Conservation (phyloP, 2,888 invertebrate species). For the Sesia bembeciformis region DNA sequence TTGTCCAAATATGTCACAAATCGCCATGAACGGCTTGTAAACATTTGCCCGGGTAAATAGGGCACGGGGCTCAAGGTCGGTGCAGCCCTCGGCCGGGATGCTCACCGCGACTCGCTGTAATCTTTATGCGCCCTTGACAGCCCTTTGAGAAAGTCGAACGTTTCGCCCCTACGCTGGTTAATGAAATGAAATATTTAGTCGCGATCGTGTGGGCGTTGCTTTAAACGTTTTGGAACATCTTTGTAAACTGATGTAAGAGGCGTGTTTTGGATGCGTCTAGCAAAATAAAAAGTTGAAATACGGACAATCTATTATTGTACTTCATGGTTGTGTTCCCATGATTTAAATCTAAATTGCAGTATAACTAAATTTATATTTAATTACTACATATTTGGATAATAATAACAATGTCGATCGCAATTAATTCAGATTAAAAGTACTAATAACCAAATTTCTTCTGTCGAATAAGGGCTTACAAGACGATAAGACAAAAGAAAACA, state of each 20-base stretch:
- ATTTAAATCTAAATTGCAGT: no score
- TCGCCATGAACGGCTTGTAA: constrained; percentile 7
- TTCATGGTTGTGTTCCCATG: no score
- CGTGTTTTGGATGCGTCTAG: no score
- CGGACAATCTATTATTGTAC: no score
- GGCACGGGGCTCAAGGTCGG: constrained; percentile 47
- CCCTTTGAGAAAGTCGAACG: neutral
- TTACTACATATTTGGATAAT: no score
- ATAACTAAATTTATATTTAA: no score
- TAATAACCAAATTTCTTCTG: no score
- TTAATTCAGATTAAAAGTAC: no score
- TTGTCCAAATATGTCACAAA: neutral
- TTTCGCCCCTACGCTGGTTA: neutral
- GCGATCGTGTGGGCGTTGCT: neutral
- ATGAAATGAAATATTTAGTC: neutral
- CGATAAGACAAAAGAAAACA: no score
- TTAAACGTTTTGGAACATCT: neutral
- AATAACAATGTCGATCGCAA: no score
- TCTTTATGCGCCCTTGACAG: constrained; percentile 32
- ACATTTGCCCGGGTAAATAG: constrained; percentile 26
- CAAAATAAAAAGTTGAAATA: no score
- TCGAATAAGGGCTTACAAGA: no score
- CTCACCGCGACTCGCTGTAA: constrained; percentile 17
- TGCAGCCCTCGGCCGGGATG: constrained; percentile 35
- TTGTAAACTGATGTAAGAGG: neutral